Conservation (phyloP, 2,113 vertebrate genomes). For the Pomatostomus ruficeps region DNA sequence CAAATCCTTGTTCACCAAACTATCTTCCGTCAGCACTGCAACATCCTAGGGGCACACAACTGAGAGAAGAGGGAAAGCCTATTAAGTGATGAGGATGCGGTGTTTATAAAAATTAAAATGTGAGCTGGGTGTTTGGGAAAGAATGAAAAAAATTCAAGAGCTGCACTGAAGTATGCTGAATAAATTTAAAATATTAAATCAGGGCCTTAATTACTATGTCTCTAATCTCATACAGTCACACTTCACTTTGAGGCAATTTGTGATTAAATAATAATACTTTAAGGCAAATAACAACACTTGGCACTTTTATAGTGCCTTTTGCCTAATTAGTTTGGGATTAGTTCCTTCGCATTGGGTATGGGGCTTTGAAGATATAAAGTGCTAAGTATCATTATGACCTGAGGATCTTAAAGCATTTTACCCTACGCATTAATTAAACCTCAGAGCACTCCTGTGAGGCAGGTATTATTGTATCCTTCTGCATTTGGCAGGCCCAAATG, state of each 20-base stretch:
- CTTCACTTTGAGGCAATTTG: constrained; percentile 63
- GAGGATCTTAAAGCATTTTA: constrained; percentile 60
- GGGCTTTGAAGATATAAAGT: constrained; percentile 68
- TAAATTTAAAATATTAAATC: constrained; percentile 69
- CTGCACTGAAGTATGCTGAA: constrained; percentile 55
- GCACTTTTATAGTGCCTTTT: constrained; percentile 65
- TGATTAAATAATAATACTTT: constrained; percentile 68
- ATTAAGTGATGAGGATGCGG: constrained; percentile 44
- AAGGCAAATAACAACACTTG: constrained; percentile 63
- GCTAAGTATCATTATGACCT: constrained; percentile 61
- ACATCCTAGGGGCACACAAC: constrained; percentile 36
- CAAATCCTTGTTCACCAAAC: constrained; percentile 42
- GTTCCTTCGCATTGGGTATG: constrained; percentile 56
- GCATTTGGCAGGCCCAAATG: not conserved
- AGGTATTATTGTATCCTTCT: not conserved
- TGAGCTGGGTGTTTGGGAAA: constrained; percentile 36
- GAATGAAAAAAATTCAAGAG: constrained; percentile 56
- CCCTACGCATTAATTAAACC: constrained; percentile 43
- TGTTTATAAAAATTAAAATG: constrained; percentile 61
- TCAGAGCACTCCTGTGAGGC: constrained; percentile 18
- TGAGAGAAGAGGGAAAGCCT: constrained; percentile 40
- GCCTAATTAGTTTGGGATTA: constrained; percentile 69
- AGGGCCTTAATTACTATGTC: constrained; percentile 54
- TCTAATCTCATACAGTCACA: constrained; percentile 57
- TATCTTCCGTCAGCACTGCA: constrained; percentile 44